Conservation (phyloP, 2,888 invertebrate species). For the Drosophila silvestris region DNA sequence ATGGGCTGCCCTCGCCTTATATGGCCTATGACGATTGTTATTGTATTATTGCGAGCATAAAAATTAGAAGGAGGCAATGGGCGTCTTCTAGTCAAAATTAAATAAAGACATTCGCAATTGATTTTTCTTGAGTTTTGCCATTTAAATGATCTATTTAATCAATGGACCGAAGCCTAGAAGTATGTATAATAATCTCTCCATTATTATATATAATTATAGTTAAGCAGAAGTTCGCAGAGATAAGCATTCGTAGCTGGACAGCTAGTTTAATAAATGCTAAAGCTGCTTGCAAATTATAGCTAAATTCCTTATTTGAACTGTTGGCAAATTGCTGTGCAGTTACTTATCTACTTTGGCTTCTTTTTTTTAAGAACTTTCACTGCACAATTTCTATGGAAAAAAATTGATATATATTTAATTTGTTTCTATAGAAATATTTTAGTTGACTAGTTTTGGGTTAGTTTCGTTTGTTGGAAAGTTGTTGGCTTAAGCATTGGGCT, state of each 20-base stretch:
- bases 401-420: constrained; percentile 12
- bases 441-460: constrained; percentile 42
- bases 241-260: not conserved
- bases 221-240: not conserved
- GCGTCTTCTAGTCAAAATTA: constrained; percentile 22
- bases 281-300: constrained; percentile 21
- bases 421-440: constrained; percentile 29
- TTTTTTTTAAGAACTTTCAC: constrained; percentile 22
- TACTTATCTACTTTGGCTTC: not conserved
- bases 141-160: constrained; percentile 37
- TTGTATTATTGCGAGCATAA: constrained; percentile 61
- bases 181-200: not conserved
- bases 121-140: constrained; percentile 28
- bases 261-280: not conserved
- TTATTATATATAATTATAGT: not conserved
- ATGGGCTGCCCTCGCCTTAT: constrained; percentile 46
- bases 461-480: constrained; percentile 49
- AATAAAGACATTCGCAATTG: constrained; percentile 39
- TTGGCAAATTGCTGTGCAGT: not conserved
- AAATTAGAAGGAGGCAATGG: constrained; percentile 13
- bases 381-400: constrained; percentile 7
- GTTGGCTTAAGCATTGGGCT: constrained; percentile 36
- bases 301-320: not conserved
- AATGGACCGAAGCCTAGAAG: constrained; percentile 32
- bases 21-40: constrained; percentile 64